A percentile compares a stretch with the other conserved stretches of the same genome.
These are phyloP conservation scores for Autographa pulchrina DNA, from an alignment of 2,888 invertebrate genomes.

Conservation along the genomic window DNA sequence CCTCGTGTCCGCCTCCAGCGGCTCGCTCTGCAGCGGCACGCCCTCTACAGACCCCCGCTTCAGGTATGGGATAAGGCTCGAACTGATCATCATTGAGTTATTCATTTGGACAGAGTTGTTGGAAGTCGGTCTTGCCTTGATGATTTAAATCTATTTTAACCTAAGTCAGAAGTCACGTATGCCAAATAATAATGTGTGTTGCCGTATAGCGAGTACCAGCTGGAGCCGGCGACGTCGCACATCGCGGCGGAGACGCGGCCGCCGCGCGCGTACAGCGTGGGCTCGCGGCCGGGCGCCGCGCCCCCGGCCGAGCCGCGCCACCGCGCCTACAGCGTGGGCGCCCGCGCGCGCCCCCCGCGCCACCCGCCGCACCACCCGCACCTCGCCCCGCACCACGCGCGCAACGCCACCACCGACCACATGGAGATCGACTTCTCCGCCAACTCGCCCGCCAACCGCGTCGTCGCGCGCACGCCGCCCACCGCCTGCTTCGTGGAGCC, in stretches of 20 bases:
- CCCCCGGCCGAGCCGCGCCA: slow-evolving; percentile 84
- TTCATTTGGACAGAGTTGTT: too few relatives aligned
- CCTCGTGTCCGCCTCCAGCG: slow-evolving; percentile 90
- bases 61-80: slow-evolving; percentile 65
- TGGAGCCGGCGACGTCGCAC: slow-evolving; percentile 95
- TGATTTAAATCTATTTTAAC: too few relatives aligned
- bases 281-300: slow-evolving; percentile 58
- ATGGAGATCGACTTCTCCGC: slow-evolving; percentile 92
- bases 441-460: slow-evolving; percentile 74
- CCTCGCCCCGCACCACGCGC: slow-evolving; percentile 80
- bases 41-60: slow-evolving; percentile 94
- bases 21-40: slow-evolving; percentile 94
- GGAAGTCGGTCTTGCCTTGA: too few relatives aligned
- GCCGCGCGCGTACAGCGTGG: slow-evolving; percentile 86
- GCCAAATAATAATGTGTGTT: not conserved
- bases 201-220: slow-evolving; percentile 91
- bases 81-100: too few relatives aligned
- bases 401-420: slow-evolving; percentile 92
- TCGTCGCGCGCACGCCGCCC: slow-evolving; percentile 75
- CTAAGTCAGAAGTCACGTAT: not conserved
- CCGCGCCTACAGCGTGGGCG: slow-evolving; percentile 86
- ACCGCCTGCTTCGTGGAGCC: slow-evolving; percentile 66
- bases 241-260: slow-evolving; percentile 90
- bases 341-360: slow-evolving; percentile 76
- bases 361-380: slow-evolving; percentile 46